A percentile compares a stretch with the other conserved stretches of the same genome.
phyloP scores from a whole-genome alignment of 2,797 vertebrate species.

The Pantherophis vulpinus region DNA sequence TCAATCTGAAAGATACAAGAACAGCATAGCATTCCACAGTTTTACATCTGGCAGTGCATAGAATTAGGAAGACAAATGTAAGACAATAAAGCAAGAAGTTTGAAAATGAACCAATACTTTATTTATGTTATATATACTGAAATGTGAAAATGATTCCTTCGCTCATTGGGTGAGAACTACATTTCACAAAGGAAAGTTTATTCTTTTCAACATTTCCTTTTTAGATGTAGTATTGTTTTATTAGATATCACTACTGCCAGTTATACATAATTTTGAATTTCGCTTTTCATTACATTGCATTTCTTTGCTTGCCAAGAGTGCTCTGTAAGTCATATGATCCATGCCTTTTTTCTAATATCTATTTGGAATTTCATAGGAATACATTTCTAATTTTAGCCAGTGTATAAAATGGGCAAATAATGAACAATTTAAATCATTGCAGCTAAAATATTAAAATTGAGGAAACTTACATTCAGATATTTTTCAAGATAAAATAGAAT shows the following conservation, averaged over 20 bases:
- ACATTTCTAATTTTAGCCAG: not conserved
- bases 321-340: not conserved
- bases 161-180: not conserved
- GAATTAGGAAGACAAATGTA: not conserved
- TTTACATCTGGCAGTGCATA: not conserved
- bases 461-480: not conserved
- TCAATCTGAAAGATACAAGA: not conserved
- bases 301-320: not conserved
- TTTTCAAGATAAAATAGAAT: not conserved
- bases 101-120: not conserved
- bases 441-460: slow-evolving; percentile 12
- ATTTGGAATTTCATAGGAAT: slow-evolving; percentile 5
- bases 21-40: not conserved
- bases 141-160: not conserved
- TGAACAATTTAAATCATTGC: not conserved
- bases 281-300: not conserved
- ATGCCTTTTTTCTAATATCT: slow-evolving; percentile 1
- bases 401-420: not conserved
- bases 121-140: not conserved
- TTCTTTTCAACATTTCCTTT: not conserved
- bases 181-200: slow-evolving; percentile 29
- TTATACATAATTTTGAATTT: not conserved
- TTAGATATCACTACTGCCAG: not conserved
- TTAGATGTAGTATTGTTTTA: not conserved
- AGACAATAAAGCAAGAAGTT: not conserved